phyloP scores from a whole-genome alignment of 2,113 vertebrate species.

The Setophaga petechia region DNA sequence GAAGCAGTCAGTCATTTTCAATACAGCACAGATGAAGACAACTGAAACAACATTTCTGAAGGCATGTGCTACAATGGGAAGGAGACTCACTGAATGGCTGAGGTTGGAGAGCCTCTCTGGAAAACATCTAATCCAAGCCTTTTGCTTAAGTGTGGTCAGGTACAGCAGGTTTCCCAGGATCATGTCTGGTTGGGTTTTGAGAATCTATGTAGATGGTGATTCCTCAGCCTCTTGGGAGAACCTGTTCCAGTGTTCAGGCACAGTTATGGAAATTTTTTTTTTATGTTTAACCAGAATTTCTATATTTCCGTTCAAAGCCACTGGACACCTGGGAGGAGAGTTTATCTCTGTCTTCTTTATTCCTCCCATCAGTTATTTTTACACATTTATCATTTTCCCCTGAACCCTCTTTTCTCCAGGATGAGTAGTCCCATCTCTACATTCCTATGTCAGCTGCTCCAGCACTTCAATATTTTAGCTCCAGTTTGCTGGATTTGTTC shows the following conservation, averaged over 20 bases:
- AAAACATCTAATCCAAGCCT: background rate
- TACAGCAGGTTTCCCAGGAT: background rate
- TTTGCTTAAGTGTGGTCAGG: background rate
- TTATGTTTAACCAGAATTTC: background rate
- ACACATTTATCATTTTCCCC: background rate
- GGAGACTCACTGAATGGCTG: background rate
- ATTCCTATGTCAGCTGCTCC: background rate
- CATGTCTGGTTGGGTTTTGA: background rate
- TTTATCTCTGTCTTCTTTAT: background rate
- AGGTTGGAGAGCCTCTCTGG: background rate
- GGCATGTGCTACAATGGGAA: background rate
- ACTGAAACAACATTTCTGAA: background rate
- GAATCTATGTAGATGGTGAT: background rate
- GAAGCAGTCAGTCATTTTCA: background rate
- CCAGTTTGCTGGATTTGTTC: background rate
- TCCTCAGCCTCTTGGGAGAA: rapidly evolving
- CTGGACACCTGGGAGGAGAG: background rate
- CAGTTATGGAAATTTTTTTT: background rate
- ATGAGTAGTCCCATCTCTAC: background rate
- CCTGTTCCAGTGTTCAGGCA: background rate
- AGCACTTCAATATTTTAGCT: background rate
- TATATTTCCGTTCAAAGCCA: background rate
- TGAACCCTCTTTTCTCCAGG: background rate
- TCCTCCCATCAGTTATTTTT: background rate
- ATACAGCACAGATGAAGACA: background rate